A percentile compares a stretch with the other conserved stretches of the same genome.
Evolutionary conservation across 2,113 vertebrate genomes (phyloP).

Genomic region (Grammomys surdaster): DNA sequence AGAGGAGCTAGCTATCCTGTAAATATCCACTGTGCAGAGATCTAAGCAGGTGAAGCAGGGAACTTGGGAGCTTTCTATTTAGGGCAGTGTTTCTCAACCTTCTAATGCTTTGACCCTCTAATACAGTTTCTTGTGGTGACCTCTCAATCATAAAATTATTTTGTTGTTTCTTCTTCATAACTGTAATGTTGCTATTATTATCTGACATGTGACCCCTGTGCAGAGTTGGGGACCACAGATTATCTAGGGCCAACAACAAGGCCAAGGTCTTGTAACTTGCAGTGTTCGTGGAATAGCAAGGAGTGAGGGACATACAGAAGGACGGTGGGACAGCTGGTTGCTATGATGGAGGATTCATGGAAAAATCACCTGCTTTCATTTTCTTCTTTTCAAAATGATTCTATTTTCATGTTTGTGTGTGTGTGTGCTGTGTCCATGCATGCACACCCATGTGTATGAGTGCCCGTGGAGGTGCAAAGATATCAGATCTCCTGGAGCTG

Average conservation of each 20-base stretch:
- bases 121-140: not conserved
- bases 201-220: not conserved
- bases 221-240: not conserved
- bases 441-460: not conserved
- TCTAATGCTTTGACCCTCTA: not conserved
- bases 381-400: not conserved
- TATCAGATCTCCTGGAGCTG: not conserved
- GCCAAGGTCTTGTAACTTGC: not conserved
- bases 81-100: not conserved
- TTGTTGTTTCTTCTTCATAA: not conserved
- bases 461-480: not conserved
- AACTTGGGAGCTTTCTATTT: not conserved
- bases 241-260: not conserved
- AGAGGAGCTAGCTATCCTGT: not conserved
- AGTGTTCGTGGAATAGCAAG: not conserved
- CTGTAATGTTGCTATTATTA: not conserved
- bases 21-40: not conserved
- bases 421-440: not conserved
- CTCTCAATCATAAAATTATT: not conserved
- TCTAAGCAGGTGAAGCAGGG: not conserved
- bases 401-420: not conserved
- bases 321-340: not conserved
- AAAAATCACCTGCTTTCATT: not conserved
- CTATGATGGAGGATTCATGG: not conserved
- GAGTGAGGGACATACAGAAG: accelerated